A percentile compares a stretch with the other conserved stretches of the same genome.
Evolutionary conservation across 1,140 invertebrate genomes (phyloP).

Genomic region (Caerostris darwini): DNA sequence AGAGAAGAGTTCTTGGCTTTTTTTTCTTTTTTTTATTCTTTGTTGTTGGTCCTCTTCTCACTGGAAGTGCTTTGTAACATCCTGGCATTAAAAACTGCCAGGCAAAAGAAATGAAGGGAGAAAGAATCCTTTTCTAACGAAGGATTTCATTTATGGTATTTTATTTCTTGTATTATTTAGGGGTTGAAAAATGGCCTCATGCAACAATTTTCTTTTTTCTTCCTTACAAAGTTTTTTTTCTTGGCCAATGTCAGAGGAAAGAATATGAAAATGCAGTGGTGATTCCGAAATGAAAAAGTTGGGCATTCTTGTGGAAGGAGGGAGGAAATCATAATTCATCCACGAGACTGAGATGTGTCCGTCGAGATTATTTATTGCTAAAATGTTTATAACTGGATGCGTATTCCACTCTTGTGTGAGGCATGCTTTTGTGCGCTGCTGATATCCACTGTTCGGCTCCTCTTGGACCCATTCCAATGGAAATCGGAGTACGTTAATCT

Average conservation of each 20-base stretch:
- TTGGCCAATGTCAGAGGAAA: too few relatives aligned
- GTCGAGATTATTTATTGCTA: neutral
- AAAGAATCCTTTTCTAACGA: slow-evolving; percentile 22
- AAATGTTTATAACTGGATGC: neutral
- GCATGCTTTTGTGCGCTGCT: neutral
- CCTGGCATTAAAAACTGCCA: slow-evolving; percentile 44
- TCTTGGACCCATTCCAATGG: too few relatives aligned
- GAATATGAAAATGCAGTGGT: slow-evolving; percentile 47
- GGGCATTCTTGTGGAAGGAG: neutral
- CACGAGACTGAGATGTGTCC: neutral
- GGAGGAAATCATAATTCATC: neutral
- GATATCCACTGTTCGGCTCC: too few relatives aligned
- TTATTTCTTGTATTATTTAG: slow-evolving; percentile 68
- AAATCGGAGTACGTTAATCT: too few relatives aligned
- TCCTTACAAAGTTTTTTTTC: neutral
- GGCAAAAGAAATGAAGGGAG: slow-evolving; percentile 9
- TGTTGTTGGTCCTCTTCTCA: neutral
- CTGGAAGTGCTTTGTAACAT: slow-evolving; percentile 18
- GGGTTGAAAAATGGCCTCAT: slow-evolving; percentile 25
- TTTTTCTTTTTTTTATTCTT: neutral
- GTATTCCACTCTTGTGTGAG: neutral
- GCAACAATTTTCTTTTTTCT: neutral
- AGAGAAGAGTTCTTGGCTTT: neutral
- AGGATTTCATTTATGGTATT: slow-evolving; percentile 45
- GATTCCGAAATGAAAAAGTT: slow-evolving; percentile 38